A percentile compares a stretch with the other conserved stretches of the same genome.
phyloP scores from a whole-genome alignment of 2,888 invertebrate genomes.

The Drosophila nigricruria region DNA sequence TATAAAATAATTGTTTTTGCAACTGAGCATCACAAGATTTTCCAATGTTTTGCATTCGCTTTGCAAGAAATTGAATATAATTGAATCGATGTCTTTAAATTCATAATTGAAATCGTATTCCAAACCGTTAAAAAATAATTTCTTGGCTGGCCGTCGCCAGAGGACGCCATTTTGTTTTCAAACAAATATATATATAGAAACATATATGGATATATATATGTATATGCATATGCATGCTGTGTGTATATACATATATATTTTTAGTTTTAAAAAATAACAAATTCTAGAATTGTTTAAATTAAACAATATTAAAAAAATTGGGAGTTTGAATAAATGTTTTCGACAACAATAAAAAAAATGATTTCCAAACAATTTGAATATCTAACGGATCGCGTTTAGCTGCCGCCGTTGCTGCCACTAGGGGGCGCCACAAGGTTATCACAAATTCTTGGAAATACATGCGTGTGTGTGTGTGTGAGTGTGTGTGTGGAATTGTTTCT shows the following conservation, averaged over 20 bases:
- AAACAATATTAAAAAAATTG: slow-evolving; percentile 17
- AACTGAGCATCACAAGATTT: slow-evolving; percentile 21
- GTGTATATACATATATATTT: neutral
- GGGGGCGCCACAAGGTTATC: slow-evolving; percentile 4
- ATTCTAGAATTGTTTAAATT: slow-evolving; percentile 26
- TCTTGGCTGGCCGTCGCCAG: neutral
- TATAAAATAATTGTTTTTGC: slow-evolving; percentile 1
- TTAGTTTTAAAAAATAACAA: slow-evolving; percentile 31
- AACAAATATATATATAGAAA: slow-evolving; percentile 3
- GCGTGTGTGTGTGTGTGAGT: neutral
- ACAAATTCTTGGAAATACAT: slow-evolving; percentile 14
- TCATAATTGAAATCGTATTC: slow-evolving; percentile 14
- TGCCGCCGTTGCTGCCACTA: neutral
- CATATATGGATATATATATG: too few relatives aligned
- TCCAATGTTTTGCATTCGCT: slow-evolving; percentile 10
- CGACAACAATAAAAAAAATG: slow-evolving; percentile 28
- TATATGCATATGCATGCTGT: neutral
- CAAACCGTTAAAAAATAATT: slow-evolving; percentile 10
- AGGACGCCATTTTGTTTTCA: neutral
- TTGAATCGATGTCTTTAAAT: slow-evolving; percentile 6
- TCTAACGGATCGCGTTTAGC: neutral
- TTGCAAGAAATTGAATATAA: slow-evolving; percentile 7
- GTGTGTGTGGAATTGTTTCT: neutral
- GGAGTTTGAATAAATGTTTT: slow-evolving; percentile 19
- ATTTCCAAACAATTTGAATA: slow-evolving; percentile 26